phyloP scores from a whole-genome alignment of 2,113 vertebrate genomes.

The Cardinalis cardinalis region DNA sequence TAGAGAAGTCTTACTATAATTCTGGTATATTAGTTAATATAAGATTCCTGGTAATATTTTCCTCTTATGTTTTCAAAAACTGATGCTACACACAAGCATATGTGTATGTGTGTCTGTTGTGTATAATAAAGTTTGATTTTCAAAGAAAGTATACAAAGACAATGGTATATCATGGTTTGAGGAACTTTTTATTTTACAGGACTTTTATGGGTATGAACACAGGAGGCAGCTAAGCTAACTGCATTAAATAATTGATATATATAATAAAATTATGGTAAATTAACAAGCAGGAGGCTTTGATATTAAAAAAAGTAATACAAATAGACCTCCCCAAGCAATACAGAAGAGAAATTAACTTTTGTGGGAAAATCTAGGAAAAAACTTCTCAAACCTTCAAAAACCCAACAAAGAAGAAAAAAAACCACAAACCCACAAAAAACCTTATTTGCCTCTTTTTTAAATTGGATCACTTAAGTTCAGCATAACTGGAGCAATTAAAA shows the following conservation, averaged over 20 bases:
- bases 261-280: neutral
- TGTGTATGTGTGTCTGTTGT: rapidly evolving
- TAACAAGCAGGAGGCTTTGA: neutral
- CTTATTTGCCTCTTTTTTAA: neutral
- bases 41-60: neutral
- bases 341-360: neutral
- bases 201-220: neutral
- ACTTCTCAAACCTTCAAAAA: neutral
- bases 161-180: neutral
- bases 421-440: rapidly evolving
- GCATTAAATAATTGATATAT: neutral
- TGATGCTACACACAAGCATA: neutral
- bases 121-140: neutral
- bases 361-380: neutral
- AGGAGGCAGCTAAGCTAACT: neutral
- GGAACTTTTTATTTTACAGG: neutral
- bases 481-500: neutral
- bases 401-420: neutral
- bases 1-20: neutral
- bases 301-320: neutral
- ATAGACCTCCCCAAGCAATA: rapidly evolving
- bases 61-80: neutral
- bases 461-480: neutral
- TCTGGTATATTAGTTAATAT: neutral
- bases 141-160: neutral